Conservation (phyloP, 2,113 vertebrate genomes). For the Xiphorhynchus elegans region DNA sequence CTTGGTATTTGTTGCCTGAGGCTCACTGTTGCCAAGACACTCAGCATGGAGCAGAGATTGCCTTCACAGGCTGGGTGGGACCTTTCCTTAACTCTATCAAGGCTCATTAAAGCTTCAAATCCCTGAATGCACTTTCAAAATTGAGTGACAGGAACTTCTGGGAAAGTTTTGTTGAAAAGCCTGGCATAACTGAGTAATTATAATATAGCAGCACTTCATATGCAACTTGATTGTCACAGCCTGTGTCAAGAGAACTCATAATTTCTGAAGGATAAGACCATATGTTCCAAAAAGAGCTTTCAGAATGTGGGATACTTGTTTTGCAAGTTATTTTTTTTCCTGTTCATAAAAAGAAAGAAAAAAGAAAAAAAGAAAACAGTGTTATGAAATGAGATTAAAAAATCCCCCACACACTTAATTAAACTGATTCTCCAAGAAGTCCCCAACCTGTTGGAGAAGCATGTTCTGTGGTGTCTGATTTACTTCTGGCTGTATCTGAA, state of each 20-base stretch:
- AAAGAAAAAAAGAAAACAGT: not conserved
- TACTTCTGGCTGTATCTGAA: not conserved
- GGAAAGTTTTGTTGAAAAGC: constrained; percentile 65
- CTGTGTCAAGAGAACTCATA: constrained; percentile 66
- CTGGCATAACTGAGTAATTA: constrained; percentile 60
- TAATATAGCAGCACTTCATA: constrained; percentile 64
- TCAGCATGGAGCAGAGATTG: not conserved
- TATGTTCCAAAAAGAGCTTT: constrained; percentile 64
- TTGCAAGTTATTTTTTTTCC: constrained; percentile 35
- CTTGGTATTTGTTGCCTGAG: not conserved
- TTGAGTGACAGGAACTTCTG: constrained; percentile 68
- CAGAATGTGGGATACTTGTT: constrained; percentile 59
- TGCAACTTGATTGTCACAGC: constrained; percentile 68
- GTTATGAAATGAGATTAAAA: constrained; percentile 16
- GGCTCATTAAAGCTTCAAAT: constrained; percentile 64
- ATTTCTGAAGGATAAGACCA: constrained; percentile 66
- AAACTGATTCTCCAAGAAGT: not conserved
- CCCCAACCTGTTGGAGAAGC: not conserved
- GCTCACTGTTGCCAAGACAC: constrained; percentile 10
- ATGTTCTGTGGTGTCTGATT: not conserved
- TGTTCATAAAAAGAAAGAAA: not conserved
- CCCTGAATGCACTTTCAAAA: constrained; percentile 52
- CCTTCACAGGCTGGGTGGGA: constrained; percentile 42
- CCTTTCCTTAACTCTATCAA: constrained; percentile 37
- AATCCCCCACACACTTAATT: not conserved